Evolutionary conservation across 2,113 vertebrate genomes (phyloP).

Genomic region (Micromys minutus): DNA sequence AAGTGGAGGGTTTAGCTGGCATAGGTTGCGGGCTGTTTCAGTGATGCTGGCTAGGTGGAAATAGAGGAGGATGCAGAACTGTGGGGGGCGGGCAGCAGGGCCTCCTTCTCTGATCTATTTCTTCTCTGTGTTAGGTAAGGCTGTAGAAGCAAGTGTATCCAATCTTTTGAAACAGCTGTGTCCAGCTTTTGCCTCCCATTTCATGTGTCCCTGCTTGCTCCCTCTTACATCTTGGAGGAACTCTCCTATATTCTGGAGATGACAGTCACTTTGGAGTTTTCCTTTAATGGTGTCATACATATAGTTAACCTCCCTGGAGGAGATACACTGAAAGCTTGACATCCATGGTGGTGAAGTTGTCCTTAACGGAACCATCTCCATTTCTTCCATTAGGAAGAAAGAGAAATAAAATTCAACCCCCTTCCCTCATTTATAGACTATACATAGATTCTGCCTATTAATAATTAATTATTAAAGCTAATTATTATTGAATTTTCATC

Average conservation of each 20-base stretch:
- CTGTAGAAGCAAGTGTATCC: neutral
- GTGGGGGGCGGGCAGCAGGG: neutral
- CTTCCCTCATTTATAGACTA: neutral
- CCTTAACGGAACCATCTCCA: neutral
- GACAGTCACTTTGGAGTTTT: neutral
- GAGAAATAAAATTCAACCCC: neutral
- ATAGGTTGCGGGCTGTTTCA: neutral
- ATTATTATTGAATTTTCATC: neutral
- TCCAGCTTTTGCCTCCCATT: neutral
- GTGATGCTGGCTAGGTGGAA: neutral
- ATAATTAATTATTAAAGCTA: constrained; percentile 12
- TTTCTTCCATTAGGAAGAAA: neutral
- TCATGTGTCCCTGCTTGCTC: neutral
- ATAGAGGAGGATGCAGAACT: neutral
- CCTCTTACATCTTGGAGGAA: neutral
- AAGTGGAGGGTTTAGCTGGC: neutral
- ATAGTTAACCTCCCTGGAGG: neutral
- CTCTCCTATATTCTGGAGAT: neutral
- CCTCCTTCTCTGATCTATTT: neutral
- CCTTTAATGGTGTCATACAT: neutral
- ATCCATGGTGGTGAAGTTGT: neutral
- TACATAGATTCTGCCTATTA: neutral
- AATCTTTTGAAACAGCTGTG: neutral
- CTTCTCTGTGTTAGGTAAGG: neutral
- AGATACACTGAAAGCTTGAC: neutral